These are phyloP conservation scores for Poeciliopsis gracilis DNA, from an alignment of 2,797 vertebrate genomes.

Conservation along the genomic window DNA sequence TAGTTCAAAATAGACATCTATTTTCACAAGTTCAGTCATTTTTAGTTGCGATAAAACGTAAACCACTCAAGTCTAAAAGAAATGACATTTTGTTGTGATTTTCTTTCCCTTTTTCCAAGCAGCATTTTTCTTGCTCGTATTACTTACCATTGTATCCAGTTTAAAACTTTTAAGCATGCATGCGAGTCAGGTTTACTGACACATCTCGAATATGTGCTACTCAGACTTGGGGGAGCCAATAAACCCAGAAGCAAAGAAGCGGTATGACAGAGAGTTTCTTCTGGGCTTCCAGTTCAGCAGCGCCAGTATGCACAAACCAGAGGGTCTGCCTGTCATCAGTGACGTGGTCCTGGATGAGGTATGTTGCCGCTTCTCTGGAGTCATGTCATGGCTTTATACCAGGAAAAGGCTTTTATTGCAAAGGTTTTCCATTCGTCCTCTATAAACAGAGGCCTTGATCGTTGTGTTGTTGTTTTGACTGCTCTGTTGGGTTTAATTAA, in stretches of 20 bases:
- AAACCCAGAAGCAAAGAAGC: conserved; percentile 94
- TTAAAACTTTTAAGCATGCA: not conserved
- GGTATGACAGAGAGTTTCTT: conserved; percentile 93
- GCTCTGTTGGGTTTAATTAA: not conserved
- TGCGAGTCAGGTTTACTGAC: conserved; percentile 2
- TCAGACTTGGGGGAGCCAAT: conserved; percentile 93
- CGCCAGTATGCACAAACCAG: conserved; percentile 96
- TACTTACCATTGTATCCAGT: not conserved
- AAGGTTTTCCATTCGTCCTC: not conserved
- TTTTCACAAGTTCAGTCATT: not conserved
- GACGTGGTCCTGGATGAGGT: conserved; percentile 98
- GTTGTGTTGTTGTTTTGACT: not conserved
- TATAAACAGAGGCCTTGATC: not conserved
- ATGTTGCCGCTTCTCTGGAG: conserved; percentile 12
- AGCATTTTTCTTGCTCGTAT: not conserved
- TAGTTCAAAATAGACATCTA: not conserved
- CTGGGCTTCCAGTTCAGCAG: conserved; percentile 93
- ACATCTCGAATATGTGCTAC: not conserved
- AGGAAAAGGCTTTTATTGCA: not conserved
- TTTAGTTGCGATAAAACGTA: not conserved
- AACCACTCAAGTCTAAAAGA: not conserved
- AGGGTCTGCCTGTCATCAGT: conserved; percentile 92
- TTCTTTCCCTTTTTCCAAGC: not conserved
- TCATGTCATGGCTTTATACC: no score
- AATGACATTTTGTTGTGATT: not conserved